Evolutionary conservation across 2,888 invertebrate genomes (phyloP).

Genomic region (Dryomyza anilis): DNA sequence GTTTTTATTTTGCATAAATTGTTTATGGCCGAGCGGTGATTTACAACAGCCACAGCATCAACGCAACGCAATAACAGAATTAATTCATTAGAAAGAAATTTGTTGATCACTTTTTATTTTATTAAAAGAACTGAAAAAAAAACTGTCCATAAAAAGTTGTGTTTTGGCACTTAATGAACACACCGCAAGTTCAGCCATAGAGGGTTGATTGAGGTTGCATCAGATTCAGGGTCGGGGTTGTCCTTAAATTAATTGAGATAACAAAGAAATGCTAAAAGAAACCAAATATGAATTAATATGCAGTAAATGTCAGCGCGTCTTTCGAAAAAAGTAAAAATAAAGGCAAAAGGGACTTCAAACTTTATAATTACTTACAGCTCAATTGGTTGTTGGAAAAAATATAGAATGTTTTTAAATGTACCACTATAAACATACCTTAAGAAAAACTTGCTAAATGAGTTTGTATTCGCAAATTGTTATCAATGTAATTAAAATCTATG

Average conservation of each 20-base stretch:
- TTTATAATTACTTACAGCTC: constrained; percentile 26
- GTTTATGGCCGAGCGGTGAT: background rate
- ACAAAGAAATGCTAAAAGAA: constrained; percentile 32
- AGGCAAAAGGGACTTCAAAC: constrained; percentile 8
- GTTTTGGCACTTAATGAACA: constrained; percentile 47
- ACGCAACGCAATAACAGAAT: constrained; percentile 51
- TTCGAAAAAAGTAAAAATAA: constrained; percentile 13
- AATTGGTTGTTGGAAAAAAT: constrained; percentile 17
- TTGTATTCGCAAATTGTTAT: no score
- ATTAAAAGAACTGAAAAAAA: no score
- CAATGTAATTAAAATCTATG: no score
- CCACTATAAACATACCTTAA: no score
- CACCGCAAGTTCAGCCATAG: constrained; percentile 52
- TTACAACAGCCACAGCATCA: constrained; percentile 35
- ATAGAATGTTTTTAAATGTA: no score
- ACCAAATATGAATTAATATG: constrained; percentile 55
- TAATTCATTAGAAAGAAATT: constrained; percentile 58
- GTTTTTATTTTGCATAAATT: background rate
- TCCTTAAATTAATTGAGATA: constrained; percentile 18
- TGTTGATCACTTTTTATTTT: constrained; percentile 28
- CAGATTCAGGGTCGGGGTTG: background rate
- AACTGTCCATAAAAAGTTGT: no score
- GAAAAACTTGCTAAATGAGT: no score
- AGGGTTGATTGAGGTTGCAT: constrained; percentile 25
- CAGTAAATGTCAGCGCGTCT: constrained; percentile 52